phyloP scores from a whole-genome alignment of 1,140 invertebrate species.

The Hylyphantes graminicola region DNA sequence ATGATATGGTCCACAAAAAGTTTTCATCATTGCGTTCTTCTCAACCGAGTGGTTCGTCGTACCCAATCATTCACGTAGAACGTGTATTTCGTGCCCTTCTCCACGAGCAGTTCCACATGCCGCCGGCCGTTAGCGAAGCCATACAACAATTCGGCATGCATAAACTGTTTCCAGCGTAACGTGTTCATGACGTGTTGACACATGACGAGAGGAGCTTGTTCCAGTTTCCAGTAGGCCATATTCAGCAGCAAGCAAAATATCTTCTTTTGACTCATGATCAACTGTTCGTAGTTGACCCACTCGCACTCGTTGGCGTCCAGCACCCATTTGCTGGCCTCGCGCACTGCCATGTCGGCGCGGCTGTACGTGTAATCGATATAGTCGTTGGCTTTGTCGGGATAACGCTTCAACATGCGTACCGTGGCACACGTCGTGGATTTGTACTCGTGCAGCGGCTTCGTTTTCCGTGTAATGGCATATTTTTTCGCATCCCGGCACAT shows the following conservation, averaged over 20 bases:
- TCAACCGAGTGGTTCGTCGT: no score
- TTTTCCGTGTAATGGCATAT: slow-evolving; percentile 7
- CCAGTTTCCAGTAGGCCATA: background rate
- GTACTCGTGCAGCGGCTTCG: background rate
- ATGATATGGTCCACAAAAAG: no score
- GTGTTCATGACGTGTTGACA: background rate
- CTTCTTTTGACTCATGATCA: slow-evolving; percentile 10
- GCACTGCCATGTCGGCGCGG: no score
- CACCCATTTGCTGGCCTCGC: no score
- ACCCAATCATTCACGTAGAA: slow-evolving; percentile 6
- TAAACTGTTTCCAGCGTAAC: no score
- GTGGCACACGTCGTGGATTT: no score
- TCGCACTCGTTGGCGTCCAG: background rate
- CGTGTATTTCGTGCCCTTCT: background rate
- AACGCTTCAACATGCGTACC: no score
- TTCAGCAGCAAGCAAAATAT: background rate
- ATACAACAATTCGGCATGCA: background rate
- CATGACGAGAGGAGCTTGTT: no score
- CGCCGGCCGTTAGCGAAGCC: no score
- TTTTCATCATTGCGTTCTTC: no score
- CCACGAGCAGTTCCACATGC: background rate
- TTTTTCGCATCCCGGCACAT: background rate
- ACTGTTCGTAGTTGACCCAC: background rate
- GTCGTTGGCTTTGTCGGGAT: no score
- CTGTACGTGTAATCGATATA: no score